Conservation (phyloP, 1,140 invertebrate genomes). For the Saxidomus purpurata region DNA sequence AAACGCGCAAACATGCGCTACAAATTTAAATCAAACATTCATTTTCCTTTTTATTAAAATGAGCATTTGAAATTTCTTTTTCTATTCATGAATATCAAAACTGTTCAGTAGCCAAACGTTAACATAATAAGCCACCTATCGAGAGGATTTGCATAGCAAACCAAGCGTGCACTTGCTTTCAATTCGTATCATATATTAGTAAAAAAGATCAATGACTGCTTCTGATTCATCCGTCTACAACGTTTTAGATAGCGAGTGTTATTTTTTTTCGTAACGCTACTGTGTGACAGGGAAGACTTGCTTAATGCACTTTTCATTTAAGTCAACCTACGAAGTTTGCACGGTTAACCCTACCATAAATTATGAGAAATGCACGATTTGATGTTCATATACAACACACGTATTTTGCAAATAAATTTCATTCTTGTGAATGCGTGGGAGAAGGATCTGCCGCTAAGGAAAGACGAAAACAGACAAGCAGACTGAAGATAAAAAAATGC, state of each 20-base stretch:
- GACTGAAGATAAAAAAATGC: too few relatives aligned
- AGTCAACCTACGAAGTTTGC: too few relatives aligned
- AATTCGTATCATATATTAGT: background rate
- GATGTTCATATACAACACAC: too few relatives aligned
- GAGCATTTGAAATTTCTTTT: background rate
- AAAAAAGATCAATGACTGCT: background rate
- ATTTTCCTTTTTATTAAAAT: background rate
- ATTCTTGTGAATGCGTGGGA: too few relatives aligned
- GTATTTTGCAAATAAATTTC: too few relatives aligned
- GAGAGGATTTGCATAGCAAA: conserved; percentile 17
- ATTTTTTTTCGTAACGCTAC: conserved; percentile 1
- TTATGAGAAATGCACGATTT: too few relatives aligned
- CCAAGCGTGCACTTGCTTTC: background rate
- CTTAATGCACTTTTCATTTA: too few relatives aligned
- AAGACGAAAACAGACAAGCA: too few relatives aligned
- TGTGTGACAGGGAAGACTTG: too few relatives aligned
- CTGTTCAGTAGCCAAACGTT: background rate
- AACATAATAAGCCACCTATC: conserved; percentile 1
- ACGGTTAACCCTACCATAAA: too few relatives aligned
- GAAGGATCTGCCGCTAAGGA: too few relatives aligned
- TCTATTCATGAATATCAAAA: conserved; percentile 10
- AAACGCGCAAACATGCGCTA: background rate
- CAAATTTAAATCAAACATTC: background rate
- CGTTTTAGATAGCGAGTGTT: background rate
- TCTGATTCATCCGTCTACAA: conserved; percentile 17